phyloP scores from a whole-genome alignment of 1,140 invertebrate species.

The Periplaneta americana region DNA sequence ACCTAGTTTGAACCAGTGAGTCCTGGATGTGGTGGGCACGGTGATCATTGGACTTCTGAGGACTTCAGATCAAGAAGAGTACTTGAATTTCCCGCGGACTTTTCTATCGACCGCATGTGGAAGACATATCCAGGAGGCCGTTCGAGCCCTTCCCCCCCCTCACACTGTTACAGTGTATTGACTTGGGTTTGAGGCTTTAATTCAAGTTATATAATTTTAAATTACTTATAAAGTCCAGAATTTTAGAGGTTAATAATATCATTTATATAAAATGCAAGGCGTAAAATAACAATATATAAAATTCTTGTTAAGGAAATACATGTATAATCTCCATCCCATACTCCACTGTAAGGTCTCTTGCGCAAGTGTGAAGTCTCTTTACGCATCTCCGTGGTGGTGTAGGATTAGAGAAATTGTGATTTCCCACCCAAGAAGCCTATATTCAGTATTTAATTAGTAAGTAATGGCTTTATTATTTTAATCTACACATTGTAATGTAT shows the following conservation, averaged over 20 bases:
- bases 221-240: not conserved
- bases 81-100: not conserved
- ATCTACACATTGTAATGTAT: not conserved
- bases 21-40: too few relatives aligned
- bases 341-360: not conserved
- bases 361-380: constrained; percentile 8
- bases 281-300: not conserved
- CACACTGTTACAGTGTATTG: not conserved
- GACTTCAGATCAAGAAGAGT: too few relatives aligned
- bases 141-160: not conserved
- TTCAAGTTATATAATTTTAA: not conserved
- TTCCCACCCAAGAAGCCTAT: not conserved
- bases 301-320: not conserved
- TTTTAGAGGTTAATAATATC: not conserved
- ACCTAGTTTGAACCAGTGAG: too few relatives aligned
- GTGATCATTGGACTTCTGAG: too few relatives aligned
- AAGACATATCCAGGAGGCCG: not conserved
- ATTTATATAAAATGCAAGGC: not conserved
- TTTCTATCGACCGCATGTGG: not conserved
- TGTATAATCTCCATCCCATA: not conserved
- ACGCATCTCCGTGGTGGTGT: not conserved
- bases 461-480: not conserved
- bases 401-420: not conserved
- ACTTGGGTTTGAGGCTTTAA: not conserved
- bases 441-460: not conserved